phyloP scores from a whole-genome alignment of 2,797 vertebrate species.

The Oreochromis mossambicus region DNA sequence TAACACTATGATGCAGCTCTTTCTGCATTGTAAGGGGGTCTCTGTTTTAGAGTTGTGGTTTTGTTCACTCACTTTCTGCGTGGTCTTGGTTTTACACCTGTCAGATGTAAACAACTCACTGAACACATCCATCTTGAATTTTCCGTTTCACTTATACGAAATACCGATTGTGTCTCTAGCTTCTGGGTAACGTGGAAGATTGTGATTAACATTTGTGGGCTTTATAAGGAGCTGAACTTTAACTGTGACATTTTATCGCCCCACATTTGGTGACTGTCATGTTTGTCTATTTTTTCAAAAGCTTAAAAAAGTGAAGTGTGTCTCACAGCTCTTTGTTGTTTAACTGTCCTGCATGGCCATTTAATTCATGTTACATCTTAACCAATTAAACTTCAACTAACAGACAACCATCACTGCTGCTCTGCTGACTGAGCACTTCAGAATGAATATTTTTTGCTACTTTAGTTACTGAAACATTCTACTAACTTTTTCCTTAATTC shows the following conservation, averaged over 20 bases:
- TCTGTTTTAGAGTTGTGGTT: slow-evolving; percentile 16
- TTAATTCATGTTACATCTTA: not conserved
- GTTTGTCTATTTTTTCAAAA: not conserved
- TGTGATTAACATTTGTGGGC: not conserved
- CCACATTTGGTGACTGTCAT: not conserved
- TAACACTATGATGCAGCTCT: slow-evolving; percentile 9
- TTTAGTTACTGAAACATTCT: not conserved
- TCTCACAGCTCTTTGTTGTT: not conserved
- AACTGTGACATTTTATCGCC: not conserved
- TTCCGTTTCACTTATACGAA: not conserved
- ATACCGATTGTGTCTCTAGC: not conserved
- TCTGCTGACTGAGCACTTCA: not conserved
- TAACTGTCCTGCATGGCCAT: not conserved
- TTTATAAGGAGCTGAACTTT: not conserved
- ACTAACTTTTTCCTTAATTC: slow-evolving; percentile 23
- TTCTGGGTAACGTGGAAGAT: not conserved
- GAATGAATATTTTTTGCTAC: not conserved
- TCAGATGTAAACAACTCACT: not conserved
- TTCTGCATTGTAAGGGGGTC: slow-evolving; percentile 23
- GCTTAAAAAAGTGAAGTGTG: not conserved
- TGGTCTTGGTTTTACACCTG: not conserved
- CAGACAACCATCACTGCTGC: not conserved
- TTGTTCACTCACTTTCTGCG: not conserved
- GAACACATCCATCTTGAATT: not conserved
- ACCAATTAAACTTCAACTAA: not conserved